Evolutionary conservation across 1,140 invertebrate genomes (phyloP).

Genomic region (Periplaneta americana): DNA sequence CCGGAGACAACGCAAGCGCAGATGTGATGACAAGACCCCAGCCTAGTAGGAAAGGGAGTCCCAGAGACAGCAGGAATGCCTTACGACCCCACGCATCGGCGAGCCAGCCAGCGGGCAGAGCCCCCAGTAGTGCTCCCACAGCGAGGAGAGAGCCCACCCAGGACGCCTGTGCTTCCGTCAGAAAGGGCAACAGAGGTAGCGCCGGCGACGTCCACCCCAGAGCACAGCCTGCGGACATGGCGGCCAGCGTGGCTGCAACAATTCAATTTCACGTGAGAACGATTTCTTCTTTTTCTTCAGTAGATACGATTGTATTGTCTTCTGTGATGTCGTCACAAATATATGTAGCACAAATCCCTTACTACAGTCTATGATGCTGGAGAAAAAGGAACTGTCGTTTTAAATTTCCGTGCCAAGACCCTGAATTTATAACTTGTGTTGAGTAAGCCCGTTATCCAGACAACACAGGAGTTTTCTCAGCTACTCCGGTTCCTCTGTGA

Average conservation of each 20-base stretch:
- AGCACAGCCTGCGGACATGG: conserved; percentile 62
- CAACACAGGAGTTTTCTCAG: too few relatives aligned
- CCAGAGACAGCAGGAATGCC: conserved; percentile 57
- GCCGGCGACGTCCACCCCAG: conserved; percentile 44
- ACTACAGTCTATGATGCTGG: too few relatives aligned
- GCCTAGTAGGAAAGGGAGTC: conserved; percentile 67
- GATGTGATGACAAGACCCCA: conserved; percentile 69
- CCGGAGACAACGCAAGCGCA: too few relatives aligned
- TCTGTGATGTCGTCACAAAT: too few relatives aligned
- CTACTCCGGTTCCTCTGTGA: too few relatives aligned
- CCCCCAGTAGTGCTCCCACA: conserved; percentile 27
- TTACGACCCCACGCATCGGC: conserved; percentile 52
- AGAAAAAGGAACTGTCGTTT: too few relatives aligned
- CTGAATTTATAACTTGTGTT: too few relatives aligned
- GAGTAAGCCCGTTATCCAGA: too few relatives aligned
- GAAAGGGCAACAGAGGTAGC: conserved; percentile 20
- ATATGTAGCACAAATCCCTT: too few relatives aligned
- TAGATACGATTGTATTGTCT: not conserved
- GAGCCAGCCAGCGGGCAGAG: conserved; percentile 27
- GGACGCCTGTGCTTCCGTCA: conserved; percentile 17
- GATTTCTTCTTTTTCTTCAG: not conserved
- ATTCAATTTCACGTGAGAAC: too few relatives aligned
- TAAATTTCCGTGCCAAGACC: too few relatives aligned
- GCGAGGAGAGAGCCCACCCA: conserved; percentile 25
- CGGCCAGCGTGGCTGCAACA: conserved; percentile 57